Evolutionary conservation across 1,140 invertebrate species (phyloP), one percentile per base, ranked within the genome.

Genomic region (Xylocopa sonorina): DNA sequence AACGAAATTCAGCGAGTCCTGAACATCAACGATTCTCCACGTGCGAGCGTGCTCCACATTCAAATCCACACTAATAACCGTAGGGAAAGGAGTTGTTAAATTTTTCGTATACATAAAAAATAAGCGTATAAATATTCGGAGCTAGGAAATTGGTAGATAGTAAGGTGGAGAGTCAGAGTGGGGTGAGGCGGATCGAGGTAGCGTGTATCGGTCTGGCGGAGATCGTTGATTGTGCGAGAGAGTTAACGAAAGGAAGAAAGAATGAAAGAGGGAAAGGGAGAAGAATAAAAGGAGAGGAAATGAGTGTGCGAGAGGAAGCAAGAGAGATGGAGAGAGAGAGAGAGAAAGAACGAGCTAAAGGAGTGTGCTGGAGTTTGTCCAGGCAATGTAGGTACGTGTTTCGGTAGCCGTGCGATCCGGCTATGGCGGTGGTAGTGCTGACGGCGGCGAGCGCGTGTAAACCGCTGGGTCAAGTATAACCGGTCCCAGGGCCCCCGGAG

Each of bases 401-500:
- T 81, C 79, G 79, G 77, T 82, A 82, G 69, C 78, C 69, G 71
- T 69, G 81, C 68, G 83, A 84, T 77, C 74, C 62, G 66, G 67
- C 77, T 53, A 79, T 76, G 69, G 34, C 69, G 77, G 77, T 75
- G 71, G 71, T 74, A 34, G 60, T 75, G 72, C 53, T 66, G 62
- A 43, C 50, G 77, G 58, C 66, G 76, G 57, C 82, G 67, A 81
- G 74, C 79, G 80, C 82, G 81, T 85, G 76, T 85, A 85, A 85
- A 85, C 81, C 85, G 87, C 83, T 89, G 87, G 88, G 88, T 89
- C 88, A 89, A 88, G 88, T 89, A 88, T 88, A 88, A 89, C 88
- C 87, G 88, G 88, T 89, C 88, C 79, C 85, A 81, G 84, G 74
- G 57, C 81, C 69, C 78, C 77, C 72, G 55, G 82, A 79, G 87